Percentiles rank a stretch among this genome's conserved stretches.
Conservation (phyloP, 1,140 invertebrate species). For the Pseudobourletiella spinata region DNA sequence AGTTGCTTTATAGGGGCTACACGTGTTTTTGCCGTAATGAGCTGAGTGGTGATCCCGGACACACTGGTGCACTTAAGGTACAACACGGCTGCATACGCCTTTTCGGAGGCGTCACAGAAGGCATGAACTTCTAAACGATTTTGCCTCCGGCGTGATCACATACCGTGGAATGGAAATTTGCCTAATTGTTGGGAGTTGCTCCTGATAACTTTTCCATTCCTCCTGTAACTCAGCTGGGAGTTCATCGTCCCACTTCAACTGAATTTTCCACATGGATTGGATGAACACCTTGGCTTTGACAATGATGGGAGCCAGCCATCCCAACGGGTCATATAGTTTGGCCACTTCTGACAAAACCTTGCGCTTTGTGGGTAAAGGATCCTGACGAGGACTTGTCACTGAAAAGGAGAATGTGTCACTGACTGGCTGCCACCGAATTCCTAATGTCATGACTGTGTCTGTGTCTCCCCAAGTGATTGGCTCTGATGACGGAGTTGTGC, state of each 20-base stretch:
- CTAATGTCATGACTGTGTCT: constrained; percentile 4
- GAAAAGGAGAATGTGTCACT: neutral
- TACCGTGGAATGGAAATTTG: neutral
- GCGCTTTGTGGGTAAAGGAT: constrained; percentile 31
- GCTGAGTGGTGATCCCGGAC: neutral
- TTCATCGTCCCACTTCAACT: constrained; percentile 39
- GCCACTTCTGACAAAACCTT: constrained; percentile 8
- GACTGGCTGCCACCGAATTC: neutral
- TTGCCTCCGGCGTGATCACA: neutral
- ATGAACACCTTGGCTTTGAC: constrained; percentile 38
- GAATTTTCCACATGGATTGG: constrained; percentile 38
- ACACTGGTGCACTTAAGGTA: neutral
- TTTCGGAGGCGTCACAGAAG: constrained; percentile 4
- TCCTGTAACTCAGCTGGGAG: constrained; percentile 27
- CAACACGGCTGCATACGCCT: neutral
- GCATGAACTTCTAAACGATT: neutral
- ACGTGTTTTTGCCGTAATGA: neutral
- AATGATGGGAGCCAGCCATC: constrained; percentile 23
- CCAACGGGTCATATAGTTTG: constrained; percentile 19
- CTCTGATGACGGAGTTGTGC: neutral
- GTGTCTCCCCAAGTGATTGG: no score
- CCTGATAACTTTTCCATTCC: constrained; percentile 30
- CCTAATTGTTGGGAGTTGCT: constrained; percentile 33
- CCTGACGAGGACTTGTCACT: constrained; percentile 33
- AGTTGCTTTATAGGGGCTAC: neutral